Base-by-base conservation (phyloP, 2,113 vertebrate species). In the Numenius arquata region DNA sequence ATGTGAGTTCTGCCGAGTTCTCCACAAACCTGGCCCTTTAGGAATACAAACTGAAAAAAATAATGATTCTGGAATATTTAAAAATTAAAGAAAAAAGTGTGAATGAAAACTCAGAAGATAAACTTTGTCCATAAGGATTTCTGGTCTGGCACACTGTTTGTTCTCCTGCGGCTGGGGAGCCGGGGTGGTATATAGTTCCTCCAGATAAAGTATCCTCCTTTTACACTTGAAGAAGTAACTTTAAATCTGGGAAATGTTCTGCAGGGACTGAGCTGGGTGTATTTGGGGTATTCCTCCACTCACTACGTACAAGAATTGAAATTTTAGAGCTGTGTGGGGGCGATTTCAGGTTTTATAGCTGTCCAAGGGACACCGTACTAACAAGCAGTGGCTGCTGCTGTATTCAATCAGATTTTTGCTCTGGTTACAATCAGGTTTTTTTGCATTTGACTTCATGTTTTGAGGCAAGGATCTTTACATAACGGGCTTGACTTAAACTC, bases 181-280 rank as follows among this genome's bases (percentile, higher is more conserved):
- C 8, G 8, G 67, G 43, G 93, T 85, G 95, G 67, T 59, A 26
- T 61, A 15, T 59, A 50, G 80, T 53, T 87, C 93, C 89, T 95
- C 94, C 68, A 84, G 73, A 89, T 45, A 43, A 48, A 50, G 30
- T 79, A 47, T 78, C 65, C 48, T 93, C 48, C 85, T 95, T 97
- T 95, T 82, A 61, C 95, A 96, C 97, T 97, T 97, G 94, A 96
- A 96, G 95, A 96, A 96, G 47, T 85, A 58, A 94, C 92, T 91
- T 91, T 53, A 93, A 95, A 89, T 82, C 85, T 89, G 91, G 71
- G 95, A 50, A 65, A 41, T 83, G 85, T 58, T 93, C 85, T 84
- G 29, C 88, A 66, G 81, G 96, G 86, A 27, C 47, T 61, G 91
- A 82, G 80, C 89, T 87, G 91, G 79, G 77, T 87, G 76, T 90